phyloP scores from a whole-genome alignment of 2,888 invertebrate genomes.

The Sinodicranocentrus sp. region DNA sequence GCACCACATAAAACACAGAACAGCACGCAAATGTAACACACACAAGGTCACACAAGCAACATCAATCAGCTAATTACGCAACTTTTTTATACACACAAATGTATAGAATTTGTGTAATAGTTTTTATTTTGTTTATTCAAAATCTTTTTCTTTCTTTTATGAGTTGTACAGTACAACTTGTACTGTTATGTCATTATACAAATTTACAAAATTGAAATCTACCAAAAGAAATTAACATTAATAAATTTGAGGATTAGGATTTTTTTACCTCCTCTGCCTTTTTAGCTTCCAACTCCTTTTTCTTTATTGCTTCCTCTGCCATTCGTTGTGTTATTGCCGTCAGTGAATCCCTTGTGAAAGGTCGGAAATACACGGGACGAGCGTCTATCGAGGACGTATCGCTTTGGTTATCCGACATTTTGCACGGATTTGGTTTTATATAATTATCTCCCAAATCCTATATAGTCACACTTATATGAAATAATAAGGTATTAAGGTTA shows the following conservation, averaged over 20 bases:
- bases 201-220: no score
- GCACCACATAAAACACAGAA: slow-evolving; percentile 39
- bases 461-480: neutral
- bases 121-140: no score
- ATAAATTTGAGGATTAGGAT: no score
- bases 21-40: slow-evolving; percentile 22
- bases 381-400: slow-evolving; percentile 85
- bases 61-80: neutral
- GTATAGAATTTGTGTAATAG: no score
- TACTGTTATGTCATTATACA: no score
- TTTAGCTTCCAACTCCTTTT: slow-evolving; percentile 98
- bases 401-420: slow-evolving; percentile 78
- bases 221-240: no score
- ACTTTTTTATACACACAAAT: neutral
- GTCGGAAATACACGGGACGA: slow-evolving; percentile 95
- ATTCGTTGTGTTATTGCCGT: slow-evolving; percentile 96
- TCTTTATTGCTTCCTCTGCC: slow-evolving; percentile 97
- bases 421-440: neutral
- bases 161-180: no score
- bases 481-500: neutral
- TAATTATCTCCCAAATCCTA: neutral
- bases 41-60: neutral
- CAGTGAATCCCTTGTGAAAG: slow-evolving; percentile 98
- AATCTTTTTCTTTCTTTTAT: no score
- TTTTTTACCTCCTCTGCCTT: slow-evolving; percentile 97